Conservation (phyloP, 1,140 invertebrate species). For the Cherax destructor region DNA sequence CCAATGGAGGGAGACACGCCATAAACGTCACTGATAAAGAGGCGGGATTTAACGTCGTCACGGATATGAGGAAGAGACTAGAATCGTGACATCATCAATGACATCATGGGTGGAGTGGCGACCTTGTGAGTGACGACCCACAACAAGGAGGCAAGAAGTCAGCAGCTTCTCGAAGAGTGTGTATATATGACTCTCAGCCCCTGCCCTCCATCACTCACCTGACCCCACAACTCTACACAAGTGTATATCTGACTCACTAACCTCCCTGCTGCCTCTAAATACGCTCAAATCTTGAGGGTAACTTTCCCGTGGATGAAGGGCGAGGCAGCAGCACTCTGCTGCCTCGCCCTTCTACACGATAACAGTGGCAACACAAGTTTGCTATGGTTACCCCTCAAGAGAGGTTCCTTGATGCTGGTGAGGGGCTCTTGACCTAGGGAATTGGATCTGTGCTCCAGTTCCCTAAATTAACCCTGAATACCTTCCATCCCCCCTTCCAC, state of each 20-base stretch:
- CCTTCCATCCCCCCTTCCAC: too few relatives aligned
- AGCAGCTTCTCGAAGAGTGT: conserved; percentile 42
- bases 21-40: conserved; percentile 19
- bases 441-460: too few relatives aligned
- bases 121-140: conserved; percentile 52
- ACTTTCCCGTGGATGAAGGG: too few relatives aligned
- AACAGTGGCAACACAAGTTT: not conserved
- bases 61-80: not conserved
- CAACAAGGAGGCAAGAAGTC: not conserved
- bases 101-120: conserved; percentile 19
- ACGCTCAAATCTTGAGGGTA: too few relatives aligned
- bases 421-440: too few relatives aligned
- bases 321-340: too few relatives aligned
- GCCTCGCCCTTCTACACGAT: not conserved
- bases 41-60: not conserved
- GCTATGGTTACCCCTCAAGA: not conserved
- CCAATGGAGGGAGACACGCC: not conserved
- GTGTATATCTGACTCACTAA: not conserved
- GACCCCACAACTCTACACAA: not conserved
- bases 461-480: too few relatives aligned
- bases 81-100: conserved; percentile 45
- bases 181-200: conserved; percentile 8
- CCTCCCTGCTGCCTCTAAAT: not conserved
- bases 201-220: not conserved
- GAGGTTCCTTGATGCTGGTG: too few relatives aligned